A percentile compares a stretch with the other conserved stretches of the same genome.
phyloP scores from a whole-genome alignment of 2,113 vertebrate genomes.

The Brevimyrus niger region DNA sequence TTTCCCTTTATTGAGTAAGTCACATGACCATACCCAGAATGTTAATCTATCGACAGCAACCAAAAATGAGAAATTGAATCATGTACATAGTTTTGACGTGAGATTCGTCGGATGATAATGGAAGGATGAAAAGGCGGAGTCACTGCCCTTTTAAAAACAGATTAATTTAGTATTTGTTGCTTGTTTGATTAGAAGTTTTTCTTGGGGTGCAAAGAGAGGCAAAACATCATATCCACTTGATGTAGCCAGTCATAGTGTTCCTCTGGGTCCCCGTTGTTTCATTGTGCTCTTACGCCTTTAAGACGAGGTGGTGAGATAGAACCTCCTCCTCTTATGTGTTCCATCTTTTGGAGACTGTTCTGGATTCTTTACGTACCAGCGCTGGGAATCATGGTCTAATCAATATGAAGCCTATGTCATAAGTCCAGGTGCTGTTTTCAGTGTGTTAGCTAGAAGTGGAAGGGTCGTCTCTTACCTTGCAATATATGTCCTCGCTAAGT shows the following conservation, averaged over 20 bases:
- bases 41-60: neutral
- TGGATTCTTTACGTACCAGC: constrained; percentile 47
- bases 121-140: constrained; percentile 39
- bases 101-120: constrained; percentile 15
- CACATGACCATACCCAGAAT: neutral
- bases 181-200: constrained; percentile 29
- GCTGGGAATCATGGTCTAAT: constrained; percentile 18
- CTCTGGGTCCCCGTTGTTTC: constrained; percentile 40
- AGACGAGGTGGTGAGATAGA: constrained; percentile 33
- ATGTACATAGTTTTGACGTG: constrained; percentile 33
- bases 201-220: constrained; percentile 29
- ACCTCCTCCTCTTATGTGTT: constrained; percentile 38
- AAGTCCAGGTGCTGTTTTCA: constrained; percentile 15
- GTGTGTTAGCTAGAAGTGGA: constrained; percentile 21
- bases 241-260: constrained; percentile 33
- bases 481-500: constrained; percentile 31
- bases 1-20: constrained; percentile 5
- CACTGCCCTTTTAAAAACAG: constrained; percentile 40
- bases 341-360: constrained; percentile 42
- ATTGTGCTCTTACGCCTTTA: constrained; percentile 42
- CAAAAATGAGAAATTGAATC: neutral
- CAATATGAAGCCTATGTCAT: neutral
- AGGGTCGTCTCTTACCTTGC: constrained; percentile 29
- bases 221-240: constrained; percentile 20
- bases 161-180: constrained; percentile 25